phyloP scores from a whole-genome alignment of 2,888 invertebrate species.

The Chrysina gloriosa region DNA sequence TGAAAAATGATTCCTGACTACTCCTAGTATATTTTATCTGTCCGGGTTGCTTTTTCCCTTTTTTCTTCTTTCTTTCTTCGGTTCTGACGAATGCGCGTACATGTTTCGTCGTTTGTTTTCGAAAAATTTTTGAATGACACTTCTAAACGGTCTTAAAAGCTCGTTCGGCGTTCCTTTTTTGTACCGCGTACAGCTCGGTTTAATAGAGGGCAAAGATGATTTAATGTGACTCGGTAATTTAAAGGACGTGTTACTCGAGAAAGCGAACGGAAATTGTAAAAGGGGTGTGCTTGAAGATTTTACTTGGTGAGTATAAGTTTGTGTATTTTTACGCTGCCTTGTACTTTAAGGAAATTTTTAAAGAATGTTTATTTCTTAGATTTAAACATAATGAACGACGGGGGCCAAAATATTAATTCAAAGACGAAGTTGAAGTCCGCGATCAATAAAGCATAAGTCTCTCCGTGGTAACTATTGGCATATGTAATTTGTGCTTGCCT shows the following conservation, averaged over 20 bases:
- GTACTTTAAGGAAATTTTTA: too few relatives aligned
- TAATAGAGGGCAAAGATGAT: conserved; percentile 18
- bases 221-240: not conserved
- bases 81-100: not conserved
- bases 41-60: not conserved
- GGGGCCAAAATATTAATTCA: too few relatives aligned
- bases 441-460: too few relatives aligned
- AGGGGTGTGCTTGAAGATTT: too few relatives aligned
- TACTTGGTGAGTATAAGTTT: too few relatives aligned
- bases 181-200: not conserved
- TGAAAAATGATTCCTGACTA: conserved; percentile 54
- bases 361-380: too few relatives aligned
- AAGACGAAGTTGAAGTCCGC: too few relatives aligned
- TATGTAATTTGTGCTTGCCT: too few relatives aligned
- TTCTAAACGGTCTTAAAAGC: conserved; percentile 35
- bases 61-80: conserved; percentile 5
- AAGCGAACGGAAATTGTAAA: conserved; percentile 1
- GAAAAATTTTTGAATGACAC: conserved; percentile 31
- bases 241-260: not conserved
- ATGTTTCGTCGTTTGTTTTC: conserved; percentile 28
- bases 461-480: too few relatives aligned
- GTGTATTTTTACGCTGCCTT: too few relatives aligned
- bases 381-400: too few relatives aligned
- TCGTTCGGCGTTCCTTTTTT: not conserved
- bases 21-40: conserved; percentile 49